Percentiles rank a stretch among this genome's conserved stretches.
Evolutionary conservation across 2,113 vertebrate species (phyloP).

Genomic region (rat (Rattus norvegicus)): DNA sequence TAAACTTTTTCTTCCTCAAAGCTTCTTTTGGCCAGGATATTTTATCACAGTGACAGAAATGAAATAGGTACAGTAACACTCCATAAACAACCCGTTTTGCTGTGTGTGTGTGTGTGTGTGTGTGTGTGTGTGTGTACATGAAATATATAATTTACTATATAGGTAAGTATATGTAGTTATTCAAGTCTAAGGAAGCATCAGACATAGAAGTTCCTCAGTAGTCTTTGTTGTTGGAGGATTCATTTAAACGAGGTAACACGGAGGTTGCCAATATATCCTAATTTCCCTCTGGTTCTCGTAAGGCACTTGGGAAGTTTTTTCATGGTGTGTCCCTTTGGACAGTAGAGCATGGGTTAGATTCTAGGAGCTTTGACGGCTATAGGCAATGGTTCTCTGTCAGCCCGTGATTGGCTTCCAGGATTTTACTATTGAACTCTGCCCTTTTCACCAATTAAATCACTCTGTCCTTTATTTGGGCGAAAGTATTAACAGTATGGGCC

Average conservation of each 20-base stretch:
- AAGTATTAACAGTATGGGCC: background rate
- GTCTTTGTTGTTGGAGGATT: background rate
- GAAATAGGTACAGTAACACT: background rate
- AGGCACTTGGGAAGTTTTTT: background rate
- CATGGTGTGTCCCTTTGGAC: background rate
- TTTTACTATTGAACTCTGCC: background rate
- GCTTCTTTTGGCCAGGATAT: background rate
- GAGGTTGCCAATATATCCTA: background rate
- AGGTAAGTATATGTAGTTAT: too few species aligned
- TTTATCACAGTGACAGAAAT: background rate
- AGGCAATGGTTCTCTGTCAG: background rate
- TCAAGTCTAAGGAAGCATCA: background rate
- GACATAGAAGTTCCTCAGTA: background rate
- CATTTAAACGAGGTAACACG: background rate
- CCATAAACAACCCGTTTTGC: background rate
- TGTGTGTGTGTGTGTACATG: background rate
- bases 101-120: background rate
- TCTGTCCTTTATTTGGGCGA: slow-evolving; percentile 2
- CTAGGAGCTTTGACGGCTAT: background rate
- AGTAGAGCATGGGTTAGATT: background rate
- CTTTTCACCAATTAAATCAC: background rate
- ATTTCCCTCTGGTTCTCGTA: background rate
- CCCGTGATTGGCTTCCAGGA: background rate
- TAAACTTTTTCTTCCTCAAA: background rate
- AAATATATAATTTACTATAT: background rate